Evolutionary conservation across 2,888 invertebrate species (phyloP).

Genomic region (Erebia palarica): DNA sequence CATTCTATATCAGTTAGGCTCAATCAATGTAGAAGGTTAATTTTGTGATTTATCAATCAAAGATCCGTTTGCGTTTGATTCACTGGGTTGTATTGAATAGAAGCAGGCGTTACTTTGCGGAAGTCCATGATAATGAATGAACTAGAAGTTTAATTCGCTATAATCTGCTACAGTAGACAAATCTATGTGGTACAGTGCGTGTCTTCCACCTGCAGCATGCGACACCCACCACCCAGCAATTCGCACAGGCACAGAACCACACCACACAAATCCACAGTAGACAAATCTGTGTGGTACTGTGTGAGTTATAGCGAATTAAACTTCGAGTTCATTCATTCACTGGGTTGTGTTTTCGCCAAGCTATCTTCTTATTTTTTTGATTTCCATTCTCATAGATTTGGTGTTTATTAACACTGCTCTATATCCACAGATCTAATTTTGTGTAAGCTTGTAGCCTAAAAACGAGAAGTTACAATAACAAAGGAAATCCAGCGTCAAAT

Average conservation of each 20-base stretch:
- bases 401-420: constrained; percentile 2
- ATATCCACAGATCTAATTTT: neutral
- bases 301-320: no score
- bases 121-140: no score
- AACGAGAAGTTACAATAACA: neutral
- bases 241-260: no score
- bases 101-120: no score
- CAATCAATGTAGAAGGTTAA: neutral
- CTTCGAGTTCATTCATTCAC: no score
- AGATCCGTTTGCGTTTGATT: neutral
- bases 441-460: constrained; percentile 1
- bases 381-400: neutral
- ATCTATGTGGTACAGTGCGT: no score
- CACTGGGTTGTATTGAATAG: neutral
- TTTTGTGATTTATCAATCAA: neutral
- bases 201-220: no score
- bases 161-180: no score
- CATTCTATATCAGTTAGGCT: neutral
- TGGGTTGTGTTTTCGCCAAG: neutral
- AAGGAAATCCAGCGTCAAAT: neutral
- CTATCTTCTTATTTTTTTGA: neutral
- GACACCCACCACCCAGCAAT: no score
- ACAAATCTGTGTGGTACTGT: no score
- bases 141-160: no score
- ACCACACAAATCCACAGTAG: no score